Conservation (phyloP, 2,797 vertebrate genomes). For the Poecile montanus region DNA sequence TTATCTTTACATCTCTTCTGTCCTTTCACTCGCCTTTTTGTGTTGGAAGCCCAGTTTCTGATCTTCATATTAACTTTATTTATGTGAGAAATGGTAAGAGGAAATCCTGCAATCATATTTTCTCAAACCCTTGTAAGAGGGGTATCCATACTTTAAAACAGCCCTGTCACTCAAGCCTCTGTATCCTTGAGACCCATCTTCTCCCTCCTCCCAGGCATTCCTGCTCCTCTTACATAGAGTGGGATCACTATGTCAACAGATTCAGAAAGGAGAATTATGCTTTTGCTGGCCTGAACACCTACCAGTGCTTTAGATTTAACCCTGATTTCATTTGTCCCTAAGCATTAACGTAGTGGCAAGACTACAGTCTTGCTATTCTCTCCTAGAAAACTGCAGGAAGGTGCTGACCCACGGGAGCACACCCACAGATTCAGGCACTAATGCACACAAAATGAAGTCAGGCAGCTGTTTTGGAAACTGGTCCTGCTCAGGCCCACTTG, state of each 20-base stretch:
- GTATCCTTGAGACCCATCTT: background rate
- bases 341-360: background rate
- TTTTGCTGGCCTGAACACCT: background rate
- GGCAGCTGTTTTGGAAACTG: background rate
- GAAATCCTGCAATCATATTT: background rate
- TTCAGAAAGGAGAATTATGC: background rate
- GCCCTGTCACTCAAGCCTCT: background rate
- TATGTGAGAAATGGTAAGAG: background rate
- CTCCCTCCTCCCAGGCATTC: background rate
- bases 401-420: fast-evolving
- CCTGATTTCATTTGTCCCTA: background rate
- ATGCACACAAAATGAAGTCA: background rate
- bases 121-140: background rate
- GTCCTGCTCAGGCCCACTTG: too few species aligned
- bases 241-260: background rate
- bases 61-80: background rate
- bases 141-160: background rate
- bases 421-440: too few species aligned
- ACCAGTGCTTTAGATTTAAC: background rate
- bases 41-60: background rate
- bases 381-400: background rate
- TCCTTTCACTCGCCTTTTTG: background rate
- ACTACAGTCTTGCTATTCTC: fast-evolving
- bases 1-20: background rate
- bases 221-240: background rate